Evolutionary conservation across 1,140 invertebrate genomes (phyloP).

Genomic region (Gerris buenoi): DNA sequence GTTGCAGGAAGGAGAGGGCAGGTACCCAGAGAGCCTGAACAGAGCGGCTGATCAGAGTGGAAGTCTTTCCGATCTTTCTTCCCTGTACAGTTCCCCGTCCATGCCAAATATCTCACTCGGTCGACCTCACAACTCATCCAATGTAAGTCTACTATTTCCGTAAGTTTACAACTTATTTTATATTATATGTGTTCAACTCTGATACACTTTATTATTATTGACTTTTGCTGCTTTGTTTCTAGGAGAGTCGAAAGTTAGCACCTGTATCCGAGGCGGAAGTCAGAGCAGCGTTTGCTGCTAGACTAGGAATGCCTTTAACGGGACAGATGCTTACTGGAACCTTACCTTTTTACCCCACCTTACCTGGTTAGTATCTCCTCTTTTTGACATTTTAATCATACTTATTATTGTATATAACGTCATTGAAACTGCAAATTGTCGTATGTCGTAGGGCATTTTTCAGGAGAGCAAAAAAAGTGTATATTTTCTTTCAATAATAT

Average conservation of each 20-base stretch:
- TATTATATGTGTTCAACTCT: no score
- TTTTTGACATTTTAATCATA: no score
- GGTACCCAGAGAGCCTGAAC: slow-evolving; percentile 37
- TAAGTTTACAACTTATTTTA: no score
- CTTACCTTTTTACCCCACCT: slow-evolving; percentile 56
- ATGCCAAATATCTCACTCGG: slow-evolving; percentile 92
- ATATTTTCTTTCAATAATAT: no score
- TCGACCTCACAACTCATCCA: slow-evolving; percentile 46
- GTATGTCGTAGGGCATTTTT: no score
- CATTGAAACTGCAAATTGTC: no score
- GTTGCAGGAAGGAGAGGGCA: slow-evolving; percentile 37
- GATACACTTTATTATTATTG: no score
- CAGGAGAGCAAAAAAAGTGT: no score
- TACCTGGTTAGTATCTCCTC: slow-evolving; percentile 36
- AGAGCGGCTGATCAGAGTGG: slow-evolving; percentile 37
- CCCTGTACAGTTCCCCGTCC: slow-evolving; percentile 80
- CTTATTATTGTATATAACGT: no score
- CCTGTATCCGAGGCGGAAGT: slow-evolving; percentile 64
- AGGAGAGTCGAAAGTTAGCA: slow-evolving; percentile 30
- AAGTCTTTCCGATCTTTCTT: slow-evolving; percentile 44
- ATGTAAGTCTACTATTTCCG: no score
- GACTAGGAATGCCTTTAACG: slow-evolving; percentile 53
- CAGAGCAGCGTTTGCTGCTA: slow-evolving; percentile 51
- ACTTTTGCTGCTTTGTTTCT: slow-evolving; percentile 5
- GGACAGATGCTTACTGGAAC: slow-evolving; percentile 54